phyloP scores from a whole-genome alignment of 2,113 vertebrate species.

The Entomyzon cyanotis region DNA sequence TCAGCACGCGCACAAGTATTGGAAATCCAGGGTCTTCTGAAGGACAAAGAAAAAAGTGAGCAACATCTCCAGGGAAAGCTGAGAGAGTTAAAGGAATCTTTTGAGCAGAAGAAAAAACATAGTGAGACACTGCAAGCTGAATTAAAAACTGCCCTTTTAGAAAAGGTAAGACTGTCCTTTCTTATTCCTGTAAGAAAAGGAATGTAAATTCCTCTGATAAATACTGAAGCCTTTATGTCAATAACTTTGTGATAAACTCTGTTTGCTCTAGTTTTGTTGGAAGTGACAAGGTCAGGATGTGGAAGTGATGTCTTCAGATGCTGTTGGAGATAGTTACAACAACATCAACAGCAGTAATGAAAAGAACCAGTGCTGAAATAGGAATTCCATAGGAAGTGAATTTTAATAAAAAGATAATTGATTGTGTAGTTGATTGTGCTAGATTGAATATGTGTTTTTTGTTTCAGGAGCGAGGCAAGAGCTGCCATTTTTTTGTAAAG shows the following conservation, averaged over 20 bases:
- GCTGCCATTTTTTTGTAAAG: constrained; percentile 2
- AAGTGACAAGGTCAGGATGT: not conserved
- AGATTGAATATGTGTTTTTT: not conserved
- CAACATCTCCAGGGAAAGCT: constrained; percentile 83
- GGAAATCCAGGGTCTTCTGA: constrained; percentile 78
- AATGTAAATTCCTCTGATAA: not conserved
- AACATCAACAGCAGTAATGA: not conserved
- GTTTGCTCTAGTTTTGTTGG: not conserved
- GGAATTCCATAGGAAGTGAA: not conserved
- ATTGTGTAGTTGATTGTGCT: not conserved
- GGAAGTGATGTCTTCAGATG: not conserved
- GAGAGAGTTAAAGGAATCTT: constrained; percentile 78
- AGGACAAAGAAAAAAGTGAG: constrained; percentile 82
- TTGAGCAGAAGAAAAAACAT: constrained; percentile 82
- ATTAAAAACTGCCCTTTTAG: constrained; percentile 74
- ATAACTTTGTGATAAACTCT: not conserved
- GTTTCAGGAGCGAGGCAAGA: not conserved
- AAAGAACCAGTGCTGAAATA: not conserved
- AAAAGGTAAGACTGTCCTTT: constrained; percentile 71
- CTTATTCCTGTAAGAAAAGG: not conserved
- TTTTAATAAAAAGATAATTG: not conserved
- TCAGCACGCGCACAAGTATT: constrained; percentile 75
- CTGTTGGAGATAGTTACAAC: not conserved
- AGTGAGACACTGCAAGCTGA: constrained; percentile 79
- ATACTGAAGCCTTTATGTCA: not conserved